phyloP scores from a whole-genome alignment of 2,888 invertebrate genomes.

The Drosophila parthenogenetica region DNA sequence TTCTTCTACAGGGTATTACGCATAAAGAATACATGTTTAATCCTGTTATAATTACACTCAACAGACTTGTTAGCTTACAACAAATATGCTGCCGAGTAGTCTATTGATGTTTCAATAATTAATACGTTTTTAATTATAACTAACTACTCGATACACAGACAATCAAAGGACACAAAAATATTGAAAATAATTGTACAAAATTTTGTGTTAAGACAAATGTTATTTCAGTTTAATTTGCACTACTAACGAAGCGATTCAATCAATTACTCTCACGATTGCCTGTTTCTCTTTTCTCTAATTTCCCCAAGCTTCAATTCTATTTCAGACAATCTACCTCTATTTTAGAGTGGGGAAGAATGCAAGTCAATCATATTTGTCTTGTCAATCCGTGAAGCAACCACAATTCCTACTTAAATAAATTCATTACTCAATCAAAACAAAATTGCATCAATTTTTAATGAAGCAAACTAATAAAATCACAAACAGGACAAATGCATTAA shows the following conservation, averaged over 20 bases:
- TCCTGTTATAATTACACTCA: constrained; percentile 17
- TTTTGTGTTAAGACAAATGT: constrained; percentile 20
- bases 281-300: background rate
- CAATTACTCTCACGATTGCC: constrained; percentile 12
- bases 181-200: constrained; percentile 18
- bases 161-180: constrained; percentile 2
- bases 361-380: constrained; percentile 22
- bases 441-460: constrained; percentile 61
- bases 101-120: constrained; percentile 32
- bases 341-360: background rate
- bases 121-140: constrained; percentile 43
- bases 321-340: no score
- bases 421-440: constrained; percentile 46
- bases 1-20: constrained; percentile 1
- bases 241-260: background rate
- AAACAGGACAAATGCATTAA: constrained; percentile 55
- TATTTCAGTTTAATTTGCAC: constrained; percentile 17
- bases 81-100: constrained; percentile 7
- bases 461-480: constrained; percentile 47
- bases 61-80: constrained; percentile 22
- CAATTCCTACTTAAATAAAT: constrained; percentile 47
- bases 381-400: constrained; percentile 44
- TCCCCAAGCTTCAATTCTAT: background rate
- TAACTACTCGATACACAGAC: constrained; percentile 15
- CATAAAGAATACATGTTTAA: constrained; percentile 6